phyloP scores from a whole-genome alignment of 1,140 invertebrate species.

The Drosophila subpulchrella region DNA sequence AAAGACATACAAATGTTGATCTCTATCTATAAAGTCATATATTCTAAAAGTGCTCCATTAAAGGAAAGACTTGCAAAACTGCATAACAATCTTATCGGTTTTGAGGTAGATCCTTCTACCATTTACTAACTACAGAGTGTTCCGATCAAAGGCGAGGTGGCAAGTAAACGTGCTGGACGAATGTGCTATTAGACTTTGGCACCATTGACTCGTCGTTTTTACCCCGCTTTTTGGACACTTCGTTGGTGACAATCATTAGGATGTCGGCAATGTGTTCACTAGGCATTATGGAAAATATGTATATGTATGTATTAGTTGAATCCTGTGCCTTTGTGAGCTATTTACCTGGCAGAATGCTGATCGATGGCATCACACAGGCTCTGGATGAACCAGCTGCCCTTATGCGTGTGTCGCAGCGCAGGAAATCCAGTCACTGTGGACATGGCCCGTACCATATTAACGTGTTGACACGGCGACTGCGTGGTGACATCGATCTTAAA shows the following conservation, averaged over 20 bases:
- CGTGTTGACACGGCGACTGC: slow-evolving; percentile 38
- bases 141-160: slow-evolving; percentile 68
- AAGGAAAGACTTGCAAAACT: too few relatives aligned
- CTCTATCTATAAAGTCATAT: too few relatives aligned
- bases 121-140: not conserved
- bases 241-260: slow-evolving; percentile 50
- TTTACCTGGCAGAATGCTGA: slow-evolving; percentile 52
- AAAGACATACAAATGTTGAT: too few relatives aligned
- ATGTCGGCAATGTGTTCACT: slow-evolving; percentile 75
- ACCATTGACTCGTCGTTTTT: slow-evolving; percentile 65
- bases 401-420: slow-evolving; percentile 65
- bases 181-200: slow-evolving; percentile 27
- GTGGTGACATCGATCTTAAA: slow-evolving; percentile 40
- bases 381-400: slow-evolving; percentile 82
- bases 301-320: not conserved
- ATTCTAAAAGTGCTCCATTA: too few relatives aligned
- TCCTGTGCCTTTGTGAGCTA: not conserved
- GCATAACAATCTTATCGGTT: too few relatives aligned
- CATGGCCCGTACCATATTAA: slow-evolving; percentile 71
- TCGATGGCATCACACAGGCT: slow-evolving; percentile 60
- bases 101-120: too few relatives aligned
- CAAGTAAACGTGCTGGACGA: slow-evolving; percentile 57
- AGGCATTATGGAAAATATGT: not conserved
- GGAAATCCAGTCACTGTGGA: slow-evolving; percentile 73
- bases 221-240: slow-evolving; percentile 62